These are phyloP conservation scores for Baronia brevicornis DNA, from an alignment of 2,888 invertebrate genomes.

Conservation along the genomic window DNA sequence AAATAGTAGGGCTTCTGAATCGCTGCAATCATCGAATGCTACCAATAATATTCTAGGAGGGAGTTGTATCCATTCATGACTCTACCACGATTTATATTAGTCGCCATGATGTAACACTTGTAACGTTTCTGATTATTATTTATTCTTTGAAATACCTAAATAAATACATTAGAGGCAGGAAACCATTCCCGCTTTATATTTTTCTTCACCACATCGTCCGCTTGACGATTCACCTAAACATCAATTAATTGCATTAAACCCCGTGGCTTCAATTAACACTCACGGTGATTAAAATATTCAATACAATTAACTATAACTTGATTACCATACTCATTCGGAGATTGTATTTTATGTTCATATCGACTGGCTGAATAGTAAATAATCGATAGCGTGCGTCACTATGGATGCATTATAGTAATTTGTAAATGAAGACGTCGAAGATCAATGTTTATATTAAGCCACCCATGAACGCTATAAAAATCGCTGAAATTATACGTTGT, in stretches of 20 bases:
- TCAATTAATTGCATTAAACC: conserved; percentile 36
- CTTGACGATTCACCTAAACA: conserved; percentile 43
- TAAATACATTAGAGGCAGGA: conserved; percentile 7
- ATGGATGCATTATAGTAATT: conserved; percentile 27
- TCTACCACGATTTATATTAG: too few species aligned
- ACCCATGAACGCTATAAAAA: conserved; percentile 56
- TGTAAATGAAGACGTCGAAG: conserved; percentile 42
- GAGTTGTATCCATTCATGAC: too few species aligned
- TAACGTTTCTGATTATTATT: conserved; percentile 2
- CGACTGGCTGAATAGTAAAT: conserved; percentile 12
- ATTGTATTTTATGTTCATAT: conserved; percentile 11
- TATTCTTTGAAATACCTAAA: conserved; percentile 7
- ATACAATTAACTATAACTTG: conserved; percentile 13
- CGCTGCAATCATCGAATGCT: too few species aligned
- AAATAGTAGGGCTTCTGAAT: too few species aligned
- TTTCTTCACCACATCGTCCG: conserved; percentile 22
- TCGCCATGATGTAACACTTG: too few species aligned
- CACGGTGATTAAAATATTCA: conserved; percentile 19
- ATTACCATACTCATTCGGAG: conserved; percentile 10
- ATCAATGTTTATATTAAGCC: conserved; percentile 35
- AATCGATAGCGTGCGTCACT: conserved; percentile 29
- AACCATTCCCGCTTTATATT: conserved; percentile 4
- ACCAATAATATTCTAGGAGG: too few species aligned
- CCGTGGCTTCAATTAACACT: conserved; percentile 51
- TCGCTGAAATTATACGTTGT: conserved; percentile 59